Evolutionary conservation across 2,113 vertebrate species (phyloP), one percentile per base, ranked within the genome.

Genomic region (Carassius auratus): DNA sequence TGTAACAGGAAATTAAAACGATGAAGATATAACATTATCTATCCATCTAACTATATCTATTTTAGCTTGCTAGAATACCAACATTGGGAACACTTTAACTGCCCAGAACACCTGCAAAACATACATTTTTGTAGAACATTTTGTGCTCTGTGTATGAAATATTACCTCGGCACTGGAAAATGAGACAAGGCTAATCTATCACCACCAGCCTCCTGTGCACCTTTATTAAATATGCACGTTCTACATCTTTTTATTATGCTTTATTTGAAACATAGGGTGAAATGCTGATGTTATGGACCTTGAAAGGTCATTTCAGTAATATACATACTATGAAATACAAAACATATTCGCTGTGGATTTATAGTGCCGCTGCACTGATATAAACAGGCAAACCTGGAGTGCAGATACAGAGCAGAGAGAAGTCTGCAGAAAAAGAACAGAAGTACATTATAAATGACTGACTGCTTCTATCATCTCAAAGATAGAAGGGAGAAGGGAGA

Each of bases 131-230:
- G 15, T 19, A 55, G 26, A 42, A 33, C n/a, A 57, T 38, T 86
- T 48, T 66, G 19, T 84, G 50, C 55, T 52, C 26, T 36, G 3
- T 45, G 7, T 48, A 64, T 83, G 19, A 71, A 85, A 81, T 69
- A 80, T 52, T n/a, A 81, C 33, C 21, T 26, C 36, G 19, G 14
- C 76, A 81, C 59, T 74, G 59, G 55, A 81, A 81, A 80, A 80
- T 21, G 15, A 8, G 76, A 80, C 75, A 38, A 81, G 36, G 21
- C 23, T 21, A 78, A 55, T 79, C 52, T 74, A 74, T 80, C 66
- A 23, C 68, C 26, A 17, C 10, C 33, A 81, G 66, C 66, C 17
- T 83, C 66, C 50, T 23, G 36, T 45, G 38, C 6, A 23, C 36
- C 19, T 42, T 64, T 81, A 68, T 68, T 66, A 68, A 68, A 66